Evolutionary conservation across 2,888 invertebrate species (phyloP), one percentile per base, ranked within the genome.

Genomic region (Microdon myrmicae): DNA sequence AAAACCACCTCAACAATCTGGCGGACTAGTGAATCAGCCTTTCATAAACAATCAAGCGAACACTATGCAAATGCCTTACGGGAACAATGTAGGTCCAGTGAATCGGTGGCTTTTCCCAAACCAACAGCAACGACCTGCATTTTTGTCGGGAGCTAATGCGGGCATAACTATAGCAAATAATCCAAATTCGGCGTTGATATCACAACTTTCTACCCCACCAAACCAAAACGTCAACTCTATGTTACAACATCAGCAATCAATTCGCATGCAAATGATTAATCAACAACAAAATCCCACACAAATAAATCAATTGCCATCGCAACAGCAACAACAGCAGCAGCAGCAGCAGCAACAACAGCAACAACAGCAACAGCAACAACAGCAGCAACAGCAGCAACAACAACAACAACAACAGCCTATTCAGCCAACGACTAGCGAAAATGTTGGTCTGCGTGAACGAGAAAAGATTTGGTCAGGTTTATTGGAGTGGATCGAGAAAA

Each of bases 401-500:
- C 64, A 70, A 9, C 71, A 71, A 19, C 71, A 68, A 16, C 49
- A 58, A n/a, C 59, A 51, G 19, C 45, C 44, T 5, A 53, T 44
- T 26, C 68, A 67, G 12, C 54, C 53, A 4, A 54, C 19, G 38
- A 59, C 53, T 12, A 56, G 67, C 34, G 69, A 72, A 29, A 68
- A 68, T 43, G 41, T 66, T 2, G 68, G 67, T 7, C 68, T 73
- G 47, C 72, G 77, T 7, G 72, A 73, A 25, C 72, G 74, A 1
- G 78, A 79, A 41, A 76, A 75, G 41, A 85, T 86, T 67, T 92
- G 92, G 92, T 86, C 86, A 49, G 95, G 95, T 0, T 83, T 90
- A 12, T 82, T 96, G 22, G 96, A 96, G 79, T 96, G 95, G 94
- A 90, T 92, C 74, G 96, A 96, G 76, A 96, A 95, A 78, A 87